Evolutionary conservation across 2,113 vertebrate genomes (phyloP).

Genomic region (Chaetorhynchus papuensis): DNA sequence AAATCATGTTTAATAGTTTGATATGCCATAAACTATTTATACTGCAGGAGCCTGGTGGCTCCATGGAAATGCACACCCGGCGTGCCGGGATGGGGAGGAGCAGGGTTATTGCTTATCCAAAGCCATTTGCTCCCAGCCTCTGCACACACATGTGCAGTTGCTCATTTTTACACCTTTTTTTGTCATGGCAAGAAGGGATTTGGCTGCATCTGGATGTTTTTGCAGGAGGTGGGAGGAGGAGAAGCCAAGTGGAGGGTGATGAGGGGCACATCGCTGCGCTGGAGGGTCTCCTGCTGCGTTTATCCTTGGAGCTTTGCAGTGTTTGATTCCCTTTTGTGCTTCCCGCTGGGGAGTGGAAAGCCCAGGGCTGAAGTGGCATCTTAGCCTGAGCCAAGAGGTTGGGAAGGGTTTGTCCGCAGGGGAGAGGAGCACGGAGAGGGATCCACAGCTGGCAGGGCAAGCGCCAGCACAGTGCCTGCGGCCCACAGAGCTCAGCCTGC

Average conservation of each 20-base stretch:
- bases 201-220: background rate
- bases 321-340: background rate
- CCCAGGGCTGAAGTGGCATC: background rate
- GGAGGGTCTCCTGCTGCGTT: background rate
- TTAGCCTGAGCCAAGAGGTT: background rate
- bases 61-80: constrained; percentile 10
- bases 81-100: background rate
- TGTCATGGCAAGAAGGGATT: background rate
- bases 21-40: constrained; percentile 74
- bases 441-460: background rate
- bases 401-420: background rate
- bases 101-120: background rate
- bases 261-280: background rate
- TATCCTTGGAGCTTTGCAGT: background rate
- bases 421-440: background rate
- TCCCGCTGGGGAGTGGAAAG: background rate
- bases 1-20: constrained; percentile 74
- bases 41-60: constrained; percentile 34
- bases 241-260: background rate
- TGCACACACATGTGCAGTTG: background rate
- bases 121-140: background rate
- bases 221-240: background rate
- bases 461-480: background rate
- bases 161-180: background rate
- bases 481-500: background rate